phyloP scores from a whole-genome alignment of 1,140 invertebrate genomes.

The Stegodyphus mimosarum region DNA sequence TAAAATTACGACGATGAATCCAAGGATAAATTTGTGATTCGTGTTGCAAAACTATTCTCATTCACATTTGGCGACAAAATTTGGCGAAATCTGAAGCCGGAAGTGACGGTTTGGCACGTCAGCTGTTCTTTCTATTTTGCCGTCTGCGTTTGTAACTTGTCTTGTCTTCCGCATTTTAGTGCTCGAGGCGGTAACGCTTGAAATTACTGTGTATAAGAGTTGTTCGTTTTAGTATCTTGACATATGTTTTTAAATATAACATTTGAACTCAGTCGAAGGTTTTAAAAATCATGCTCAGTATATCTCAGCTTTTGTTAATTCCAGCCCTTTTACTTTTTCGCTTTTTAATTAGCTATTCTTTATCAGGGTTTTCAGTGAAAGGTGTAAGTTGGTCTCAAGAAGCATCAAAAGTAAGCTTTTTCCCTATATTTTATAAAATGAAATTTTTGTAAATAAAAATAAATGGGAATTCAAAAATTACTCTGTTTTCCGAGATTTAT shows the following conservation, averaged over 20 bases:
- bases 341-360: conserved; percentile 22
- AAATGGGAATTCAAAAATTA: neutral
- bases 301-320: conserved; percentile 37
- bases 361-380: conserved; percentile 26
- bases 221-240: neutral
- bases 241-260: neutral
- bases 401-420: conserved; percentile 27
- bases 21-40: too few species aligned
- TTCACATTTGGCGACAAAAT: too few species aligned
- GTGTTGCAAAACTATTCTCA: too few species aligned
- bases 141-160: too few species aligned
- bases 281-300: conserved; percentile 22
- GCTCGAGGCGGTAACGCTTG: too few species aligned
- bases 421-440: neutral
- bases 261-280: too few species aligned
- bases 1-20: too few species aligned
- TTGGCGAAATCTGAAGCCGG: too few species aligned
- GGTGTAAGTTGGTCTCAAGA: conserved; percentile 50
- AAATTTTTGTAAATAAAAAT: neutral
- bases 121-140: too few species aligned
- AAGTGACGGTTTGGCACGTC: too few species aligned
- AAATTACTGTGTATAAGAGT: too few species aligned
- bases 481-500: neutral
- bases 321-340: conserved; percentile 32
- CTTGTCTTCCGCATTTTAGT: too few species aligned